Base-by-base conservation (phyloP, 2,113 vertebrate species). In the Todiramphus chloris region DNA sequence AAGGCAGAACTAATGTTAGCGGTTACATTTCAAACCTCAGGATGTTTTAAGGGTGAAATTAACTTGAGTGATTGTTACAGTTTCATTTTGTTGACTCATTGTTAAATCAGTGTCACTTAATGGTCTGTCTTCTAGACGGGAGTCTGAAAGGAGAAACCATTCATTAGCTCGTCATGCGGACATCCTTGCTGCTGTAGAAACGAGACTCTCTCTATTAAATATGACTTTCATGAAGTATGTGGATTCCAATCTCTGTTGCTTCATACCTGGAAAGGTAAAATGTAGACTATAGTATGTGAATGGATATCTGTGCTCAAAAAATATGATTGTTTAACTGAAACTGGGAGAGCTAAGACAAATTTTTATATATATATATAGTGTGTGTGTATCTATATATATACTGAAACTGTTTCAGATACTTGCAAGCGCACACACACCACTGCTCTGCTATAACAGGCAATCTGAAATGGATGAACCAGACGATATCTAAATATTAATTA, bases 191-290 rank as follows among this genome's bases (percentile, higher is more conserved):
- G 99, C 99, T 11, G 99, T 99, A 89, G 99, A 99, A 97, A 99
- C 99, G 0, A 98, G 99, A 35, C 98, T 99, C 8, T 99, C 99
- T 20, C 97, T 99, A 78, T 98, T 99, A 96, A 99, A 99, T 96
- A 99, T 99, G 99, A 99, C 99, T 89, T 99, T 99, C 98, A 99
- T 99, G 99, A 99, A 99, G 97, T 99, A 99, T 83, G 99, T 99
- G 44, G 99, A 99, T 97, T 99, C 99, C 62, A 99, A 99, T 96
- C 99, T 99, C 85, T 99, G 99, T 97, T 99, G 99, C 98, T 99
- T 99, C 98, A 99, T 99, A 96, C 99, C 99, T 84, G 99, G 99
- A 97, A 99, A 99, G 99, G 99, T 99, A 92, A 97, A 96, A 60
- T 58, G 19, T 62, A 41, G 67, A 86, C 51, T 70, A 1, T 27